A percentile compares a stretch with the other conserved stretches of the same genome.
These are phyloP conservation scores for Hanleya hanleyi DNA, from an alignment of 2,888 invertebrate genomes.

Conservation along the genomic window DNA sequence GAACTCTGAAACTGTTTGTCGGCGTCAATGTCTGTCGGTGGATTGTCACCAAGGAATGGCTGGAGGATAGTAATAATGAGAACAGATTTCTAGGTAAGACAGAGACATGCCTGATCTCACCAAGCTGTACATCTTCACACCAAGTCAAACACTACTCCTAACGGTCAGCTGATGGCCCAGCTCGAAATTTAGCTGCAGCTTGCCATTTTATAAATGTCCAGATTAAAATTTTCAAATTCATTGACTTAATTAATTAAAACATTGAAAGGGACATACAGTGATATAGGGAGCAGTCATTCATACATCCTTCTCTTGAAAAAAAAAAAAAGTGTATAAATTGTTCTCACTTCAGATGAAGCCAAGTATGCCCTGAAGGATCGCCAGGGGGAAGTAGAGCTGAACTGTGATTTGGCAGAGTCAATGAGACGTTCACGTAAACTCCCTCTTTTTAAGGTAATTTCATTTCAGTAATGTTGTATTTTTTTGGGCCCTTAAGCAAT, in stretches of 20 bases:
- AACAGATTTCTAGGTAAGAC: slow-evolving; percentile 83
- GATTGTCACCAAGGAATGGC: slow-evolving; percentile 88
- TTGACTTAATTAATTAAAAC: no score
- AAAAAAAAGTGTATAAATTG: not conserved
- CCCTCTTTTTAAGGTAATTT: slow-evolving; percentile 76
- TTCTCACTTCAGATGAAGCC: slow-evolving; percentile 79
- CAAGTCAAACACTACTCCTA: no score
- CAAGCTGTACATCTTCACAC: no score
- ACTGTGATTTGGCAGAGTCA: slow-evolving; percentile 86
- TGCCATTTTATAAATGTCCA: no score
- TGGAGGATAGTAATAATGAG: slow-evolving; percentile 86
- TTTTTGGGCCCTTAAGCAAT: no score
- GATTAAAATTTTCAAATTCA: no score
- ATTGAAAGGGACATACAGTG: no score
- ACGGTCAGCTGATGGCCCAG: no score
- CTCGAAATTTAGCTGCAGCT: no score
- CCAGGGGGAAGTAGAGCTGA: slow-evolving; percentile 85
- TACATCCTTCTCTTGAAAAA: not conserved
- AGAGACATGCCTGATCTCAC: no score
- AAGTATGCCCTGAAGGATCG: slow-evolving; percentile 84
- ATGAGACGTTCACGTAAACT: slow-evolving; percentile 82
- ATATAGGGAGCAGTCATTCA: no score
- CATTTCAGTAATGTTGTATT: no score
- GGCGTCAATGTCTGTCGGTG: slow-evolving; percentile 87
- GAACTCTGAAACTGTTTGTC: slow-evolving; percentile 90